A percentile compares a stretch with the other conserved stretches of the same genome.
These are phyloP conservation scores for Argopecten irradians DNA, from an alignment of 1,140 invertebrate genomes.

Conservation along the genomic window DNA sequence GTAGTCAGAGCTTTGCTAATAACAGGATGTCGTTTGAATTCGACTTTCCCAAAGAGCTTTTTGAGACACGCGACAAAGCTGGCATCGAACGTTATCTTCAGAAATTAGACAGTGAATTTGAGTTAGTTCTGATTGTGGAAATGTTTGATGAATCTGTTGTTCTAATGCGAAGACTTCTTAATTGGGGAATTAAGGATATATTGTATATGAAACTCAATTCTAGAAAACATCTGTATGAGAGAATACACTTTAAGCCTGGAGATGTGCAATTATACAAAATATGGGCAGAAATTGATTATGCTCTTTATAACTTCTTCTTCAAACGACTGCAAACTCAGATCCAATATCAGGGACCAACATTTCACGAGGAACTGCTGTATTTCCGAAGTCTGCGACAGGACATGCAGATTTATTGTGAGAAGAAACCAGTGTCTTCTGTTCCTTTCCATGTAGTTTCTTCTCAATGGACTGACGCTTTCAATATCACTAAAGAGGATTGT, in stretches of 20 bases:
- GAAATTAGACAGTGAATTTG: slow-evolving; percentile 70
- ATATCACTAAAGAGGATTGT: slow-evolving; percentile 26
- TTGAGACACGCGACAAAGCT: slow-evolving; percentile 38
- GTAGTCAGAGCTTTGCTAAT: slow-evolving; percentile 49
- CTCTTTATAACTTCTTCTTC: not conserved
- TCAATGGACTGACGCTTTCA: slow-evolving; percentile 47
- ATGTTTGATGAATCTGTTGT: slow-evolving; percentile 80
- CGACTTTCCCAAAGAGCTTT: slow-evolving; percentile 48
- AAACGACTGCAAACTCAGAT: slow-evolving; percentile 44
- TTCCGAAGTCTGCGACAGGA: slow-evolving; percentile 45
- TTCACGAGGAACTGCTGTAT: slow-evolving; percentile 51
- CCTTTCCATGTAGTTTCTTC: not conserved
- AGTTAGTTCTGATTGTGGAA: slow-evolving; percentile 79
- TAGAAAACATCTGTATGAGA: not conserved
- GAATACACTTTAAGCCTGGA: not conserved
- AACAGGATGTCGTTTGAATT: slow-evolving; percentile 64
- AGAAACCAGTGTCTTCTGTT: not conserved
- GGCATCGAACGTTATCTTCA: slow-evolving; percentile 51
- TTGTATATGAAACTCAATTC: slow-evolving; percentile 56
- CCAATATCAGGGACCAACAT: slow-evolving; percentile 31
- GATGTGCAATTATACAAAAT: not conserved
- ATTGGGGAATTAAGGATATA: slow-evolving; percentile 78
- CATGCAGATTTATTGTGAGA: slow-evolving; percentile 52
- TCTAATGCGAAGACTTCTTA: slow-evolving; percentile 77
- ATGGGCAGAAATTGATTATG: not conserved